These are phyloP conservation scores for Sminthopsis crassicaudata DNA, from an alignment of 2,113 vertebrate genomes.

Conservation along the genomic window DNA sequence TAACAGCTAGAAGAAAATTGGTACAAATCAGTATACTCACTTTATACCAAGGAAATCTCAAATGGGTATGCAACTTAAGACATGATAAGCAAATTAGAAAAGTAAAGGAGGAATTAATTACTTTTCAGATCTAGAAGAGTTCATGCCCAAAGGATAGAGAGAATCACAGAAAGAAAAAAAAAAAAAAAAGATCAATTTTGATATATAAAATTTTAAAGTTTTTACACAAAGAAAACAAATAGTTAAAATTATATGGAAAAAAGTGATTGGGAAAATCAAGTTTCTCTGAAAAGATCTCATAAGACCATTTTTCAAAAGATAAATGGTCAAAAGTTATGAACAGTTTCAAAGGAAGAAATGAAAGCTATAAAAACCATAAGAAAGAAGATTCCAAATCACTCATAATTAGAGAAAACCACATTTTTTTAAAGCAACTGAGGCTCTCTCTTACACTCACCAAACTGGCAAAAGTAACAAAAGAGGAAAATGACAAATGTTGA, in stretches of 20 bases:
- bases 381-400: not conserved
- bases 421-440: not conserved
- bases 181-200: not conserved
- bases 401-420: not conserved
- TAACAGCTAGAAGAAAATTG: not conserved
- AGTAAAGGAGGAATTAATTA: not conserved
- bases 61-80: not conserved
- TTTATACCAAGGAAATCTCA: not conserved
- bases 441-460: not conserved
- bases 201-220: not conserved
- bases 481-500: not conserved
- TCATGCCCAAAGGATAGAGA: not conserved
- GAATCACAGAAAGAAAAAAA: not conserved
- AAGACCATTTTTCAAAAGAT: not conserved
- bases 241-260: not conserved
- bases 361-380: not conserved
- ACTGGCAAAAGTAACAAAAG: not conserved
- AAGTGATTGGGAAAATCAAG: not conserved
- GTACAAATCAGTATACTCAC: not conserved
- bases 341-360: not conserved
- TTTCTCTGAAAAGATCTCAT: not conserved
- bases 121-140: not conserved
- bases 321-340: not conserved
- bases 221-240: not conserved
- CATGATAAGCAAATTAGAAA: not conserved